Evolutionary conservation across 2,797 vertebrate species (phyloP).

Genomic region (Coccyzus lansbergi): DNA sequence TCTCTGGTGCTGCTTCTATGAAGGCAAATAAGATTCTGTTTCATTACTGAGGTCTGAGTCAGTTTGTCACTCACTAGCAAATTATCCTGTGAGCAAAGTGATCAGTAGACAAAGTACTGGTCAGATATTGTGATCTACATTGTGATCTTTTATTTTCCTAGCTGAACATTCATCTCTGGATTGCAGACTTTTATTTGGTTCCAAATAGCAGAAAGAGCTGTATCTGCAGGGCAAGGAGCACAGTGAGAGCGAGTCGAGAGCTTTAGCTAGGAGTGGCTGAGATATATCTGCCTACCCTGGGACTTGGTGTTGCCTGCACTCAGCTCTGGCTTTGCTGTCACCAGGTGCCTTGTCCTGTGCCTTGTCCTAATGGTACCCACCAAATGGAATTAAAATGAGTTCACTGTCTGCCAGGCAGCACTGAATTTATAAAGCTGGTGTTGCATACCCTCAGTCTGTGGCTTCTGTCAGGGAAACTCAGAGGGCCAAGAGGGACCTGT

Average conservation of each 20-base stretch:
- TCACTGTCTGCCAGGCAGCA: not conserved
- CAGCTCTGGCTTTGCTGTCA: not conserved
- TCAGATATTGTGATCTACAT: rapidly evolving
- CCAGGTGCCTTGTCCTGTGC: not conserved
- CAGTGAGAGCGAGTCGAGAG: not conserved
- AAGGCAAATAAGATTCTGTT: rapidly evolving
- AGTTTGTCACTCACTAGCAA: rapidly evolving
- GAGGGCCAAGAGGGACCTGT: not conserved
- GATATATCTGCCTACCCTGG: not conserved
- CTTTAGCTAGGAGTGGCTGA: not conserved
- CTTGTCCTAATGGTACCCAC: not conserved
- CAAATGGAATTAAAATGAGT: not conserved
- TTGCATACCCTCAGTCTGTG: not conserved
- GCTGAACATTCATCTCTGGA: not conserved
- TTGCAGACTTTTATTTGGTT: not conserved
- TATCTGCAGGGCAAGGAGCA: not conserved
- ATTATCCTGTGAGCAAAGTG: not conserved
- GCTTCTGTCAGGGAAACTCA: not conserved
- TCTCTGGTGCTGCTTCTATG: not conserved
- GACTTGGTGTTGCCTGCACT: not conserved
- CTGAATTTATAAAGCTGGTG: not conserved
- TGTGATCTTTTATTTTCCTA: not conserved
- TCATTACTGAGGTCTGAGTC: not conserved
- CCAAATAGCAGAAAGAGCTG: not conserved
- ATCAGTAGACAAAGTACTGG: rapidly evolving